Conservation (phyloP, 1,140 invertebrate species). For the Melanaphis sacchari region DNA sequence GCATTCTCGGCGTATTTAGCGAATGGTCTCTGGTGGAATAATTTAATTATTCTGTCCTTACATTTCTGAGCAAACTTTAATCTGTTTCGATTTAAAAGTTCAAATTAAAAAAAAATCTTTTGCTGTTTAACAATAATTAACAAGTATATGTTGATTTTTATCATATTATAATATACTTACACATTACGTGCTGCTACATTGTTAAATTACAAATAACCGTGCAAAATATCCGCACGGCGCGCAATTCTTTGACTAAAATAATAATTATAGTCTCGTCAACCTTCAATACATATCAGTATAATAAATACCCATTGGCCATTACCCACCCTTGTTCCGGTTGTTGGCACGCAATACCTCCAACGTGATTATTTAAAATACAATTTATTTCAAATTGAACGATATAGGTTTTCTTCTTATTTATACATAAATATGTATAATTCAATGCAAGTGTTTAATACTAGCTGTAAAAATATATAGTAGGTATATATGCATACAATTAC, state of each 20-base stretch:
- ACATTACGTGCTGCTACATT: no score
- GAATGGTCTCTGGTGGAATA: no score
- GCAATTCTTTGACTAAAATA: neutral
- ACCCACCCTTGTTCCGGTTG: neutral
- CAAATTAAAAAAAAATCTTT: neutral
- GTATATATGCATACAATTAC: constrained; percentile 17
- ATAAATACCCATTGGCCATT: neutral
- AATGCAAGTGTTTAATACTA: neutral
- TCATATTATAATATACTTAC: neutral
- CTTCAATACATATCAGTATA: neutral
- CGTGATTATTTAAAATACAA: neutral
- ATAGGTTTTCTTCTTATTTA: neutral
- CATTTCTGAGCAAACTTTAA: no score
- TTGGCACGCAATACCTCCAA: neutral
- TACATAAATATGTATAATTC: neutral
- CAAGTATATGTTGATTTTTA: neutral
- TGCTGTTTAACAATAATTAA: neutral
- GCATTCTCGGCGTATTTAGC: no score
- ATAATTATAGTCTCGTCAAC: neutral
- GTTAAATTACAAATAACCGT: neutral
- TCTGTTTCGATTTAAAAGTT: neutral
- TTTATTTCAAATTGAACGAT: neutral
- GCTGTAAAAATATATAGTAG: neutral
- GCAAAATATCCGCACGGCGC: neutral
- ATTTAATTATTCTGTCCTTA: no score